Percentiles rank a stretch among this genome's conserved stretches.
These are phyloP conservation scores for Thera obeliscata DNA, from an alignment of 2,888 invertebrate genomes.

Conservation along the genomic window DNA sequence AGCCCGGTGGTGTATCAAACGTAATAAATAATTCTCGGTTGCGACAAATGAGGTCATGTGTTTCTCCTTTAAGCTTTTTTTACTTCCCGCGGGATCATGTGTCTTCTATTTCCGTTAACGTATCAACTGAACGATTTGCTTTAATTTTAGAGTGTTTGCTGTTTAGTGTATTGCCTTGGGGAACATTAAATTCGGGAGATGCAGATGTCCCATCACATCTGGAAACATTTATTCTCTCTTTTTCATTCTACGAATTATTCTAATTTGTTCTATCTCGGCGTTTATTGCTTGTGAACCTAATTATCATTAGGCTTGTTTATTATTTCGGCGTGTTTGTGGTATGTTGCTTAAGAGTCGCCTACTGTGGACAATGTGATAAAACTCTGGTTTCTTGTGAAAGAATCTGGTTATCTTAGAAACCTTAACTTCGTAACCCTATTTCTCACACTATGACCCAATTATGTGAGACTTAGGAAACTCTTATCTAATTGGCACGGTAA, in stretches of 20 bases:
- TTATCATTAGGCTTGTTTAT: constrained; percentile 26
- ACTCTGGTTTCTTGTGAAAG: constrained; percentile 35
- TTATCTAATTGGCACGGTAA: not conserved
- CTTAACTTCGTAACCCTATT: constrained; percentile 28
- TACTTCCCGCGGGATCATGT: constrained; percentile 83
- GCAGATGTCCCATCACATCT: constrained; percentile 76
- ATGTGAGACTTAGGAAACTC: not conserved
- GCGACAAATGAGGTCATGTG: constrained; percentile 84
- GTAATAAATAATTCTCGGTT: constrained; percentile 81
- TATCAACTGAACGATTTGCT: constrained; percentile 81
- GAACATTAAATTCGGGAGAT: constrained; percentile 71
- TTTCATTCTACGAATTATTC: constrained; percentile 28
- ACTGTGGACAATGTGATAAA: constrained; percentile 26
- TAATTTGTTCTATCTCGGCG: constrained; percentile 37
- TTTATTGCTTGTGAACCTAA: constrained; percentile 29
- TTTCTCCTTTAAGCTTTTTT: constrained; percentile 82
- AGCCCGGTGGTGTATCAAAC: constrained; percentile 74
- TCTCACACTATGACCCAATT: constrained; percentile 21
- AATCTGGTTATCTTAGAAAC: constrained; percentile 35
- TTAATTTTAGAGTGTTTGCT: constrained; percentile 82
- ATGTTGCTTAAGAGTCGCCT: constrained; percentile 18
- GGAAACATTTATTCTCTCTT: constrained; percentile 57
- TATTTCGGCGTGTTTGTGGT: constrained; percentile 15
- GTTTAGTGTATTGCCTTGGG: constrained; percentile 79
- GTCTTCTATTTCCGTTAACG: constrained; percentile 83